A percentile compares a stretch with the other conserved stretches of the same genome.
Conservation (phyloP, 2,888 invertebrate species). For the Ceraclea dissimilis region DNA sequence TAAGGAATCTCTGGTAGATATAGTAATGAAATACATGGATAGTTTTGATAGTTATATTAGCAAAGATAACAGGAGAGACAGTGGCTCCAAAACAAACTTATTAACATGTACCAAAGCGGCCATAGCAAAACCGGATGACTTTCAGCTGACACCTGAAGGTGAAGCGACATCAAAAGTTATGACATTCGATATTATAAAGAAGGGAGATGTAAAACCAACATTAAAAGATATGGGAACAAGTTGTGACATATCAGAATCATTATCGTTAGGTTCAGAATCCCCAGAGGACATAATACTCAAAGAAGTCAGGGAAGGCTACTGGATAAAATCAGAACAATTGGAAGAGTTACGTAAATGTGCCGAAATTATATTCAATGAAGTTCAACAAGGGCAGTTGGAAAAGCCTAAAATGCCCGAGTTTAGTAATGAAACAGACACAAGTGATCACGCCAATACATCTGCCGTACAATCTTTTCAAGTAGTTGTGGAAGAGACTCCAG, state of each 20-base stretch:
- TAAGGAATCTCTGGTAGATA: constrained; percentile 41
- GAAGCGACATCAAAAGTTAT: constrained; percentile 1
- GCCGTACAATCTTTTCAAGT: not conserved
- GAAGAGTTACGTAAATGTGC: constrained; percentile 27
- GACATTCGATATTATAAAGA: not conserved
- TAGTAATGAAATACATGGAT: constrained; percentile 45
- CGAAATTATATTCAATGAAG: constrained; percentile 23
- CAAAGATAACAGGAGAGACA: constrained; percentile 10
- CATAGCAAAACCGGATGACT: constrained; percentile 24
- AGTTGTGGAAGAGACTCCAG: not conserved
- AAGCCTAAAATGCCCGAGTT: constrained; percentile 6
- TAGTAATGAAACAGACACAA: not conserved
- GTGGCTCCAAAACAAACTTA: constrained; percentile 22
- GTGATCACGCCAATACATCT: not conserved
- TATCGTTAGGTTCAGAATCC: constrained; percentile 14
- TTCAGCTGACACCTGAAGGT: constrained; percentile 19
- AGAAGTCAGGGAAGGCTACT: constrained; percentile 10
- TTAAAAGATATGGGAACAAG: constrained; percentile 25
- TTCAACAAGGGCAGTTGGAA: constrained; percentile 17
- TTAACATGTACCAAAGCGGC: constrained; percentile 14
- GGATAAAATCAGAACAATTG: constrained; percentile 30
- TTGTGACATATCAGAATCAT: constrained; percentile 21
- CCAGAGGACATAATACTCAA: constrained; percentile 5
- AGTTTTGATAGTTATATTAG: constrained; percentile 30
- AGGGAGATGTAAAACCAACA: constrained; percentile 3